phyloP scores from a whole-genome alignment of 2,113 vertebrate species.

The Chloropsis cyanopogon region DNA sequence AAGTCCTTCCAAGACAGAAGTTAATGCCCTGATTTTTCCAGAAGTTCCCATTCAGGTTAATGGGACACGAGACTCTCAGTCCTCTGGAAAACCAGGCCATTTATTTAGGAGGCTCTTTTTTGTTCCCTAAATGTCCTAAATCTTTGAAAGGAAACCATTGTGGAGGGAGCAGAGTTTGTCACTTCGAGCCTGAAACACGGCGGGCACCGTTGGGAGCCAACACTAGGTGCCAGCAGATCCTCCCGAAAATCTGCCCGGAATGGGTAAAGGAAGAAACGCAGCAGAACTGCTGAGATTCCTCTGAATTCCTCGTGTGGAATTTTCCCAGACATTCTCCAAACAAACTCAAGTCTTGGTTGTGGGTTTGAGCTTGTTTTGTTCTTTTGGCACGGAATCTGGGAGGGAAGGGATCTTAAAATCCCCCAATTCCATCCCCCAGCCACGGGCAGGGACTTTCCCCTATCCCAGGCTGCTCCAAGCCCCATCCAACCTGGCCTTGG shows the following conservation, averaged over 20 bases:
- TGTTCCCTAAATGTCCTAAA: neutral
- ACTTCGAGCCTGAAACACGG: neutral
- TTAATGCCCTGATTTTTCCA: slow-evolving; percentile 37
- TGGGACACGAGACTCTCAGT: neutral
- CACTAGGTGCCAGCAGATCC: slow-evolving; percentile 47
- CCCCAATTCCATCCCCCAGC: too few species aligned
- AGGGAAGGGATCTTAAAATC: neutral
- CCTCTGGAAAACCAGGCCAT: slow-evolving; percentile 21
- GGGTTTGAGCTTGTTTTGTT: neutral
- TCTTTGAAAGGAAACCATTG: slow-evolving; percentile 1
- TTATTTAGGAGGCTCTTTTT: slow-evolving; percentile 21
- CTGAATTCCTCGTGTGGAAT: accelerated
- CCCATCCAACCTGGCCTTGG: neutral
- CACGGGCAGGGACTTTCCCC: neutral
- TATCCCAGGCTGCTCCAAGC: neutral
- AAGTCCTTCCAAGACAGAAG: neutral
- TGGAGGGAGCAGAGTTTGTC: neutral
- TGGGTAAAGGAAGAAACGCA: accelerated
- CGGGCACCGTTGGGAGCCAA: neutral
- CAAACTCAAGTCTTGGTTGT: neutral
- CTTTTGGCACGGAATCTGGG: accelerated
- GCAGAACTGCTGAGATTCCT: neutral
- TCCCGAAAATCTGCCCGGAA: neutral
- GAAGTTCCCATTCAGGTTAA: slow-evolving; percentile 51
- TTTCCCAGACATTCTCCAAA: neutral